These are phyloP conservation scores for Polypterus bichir DNA, from an alignment of 2,113 vertebrate species.

Conservation along the genomic window DNA sequence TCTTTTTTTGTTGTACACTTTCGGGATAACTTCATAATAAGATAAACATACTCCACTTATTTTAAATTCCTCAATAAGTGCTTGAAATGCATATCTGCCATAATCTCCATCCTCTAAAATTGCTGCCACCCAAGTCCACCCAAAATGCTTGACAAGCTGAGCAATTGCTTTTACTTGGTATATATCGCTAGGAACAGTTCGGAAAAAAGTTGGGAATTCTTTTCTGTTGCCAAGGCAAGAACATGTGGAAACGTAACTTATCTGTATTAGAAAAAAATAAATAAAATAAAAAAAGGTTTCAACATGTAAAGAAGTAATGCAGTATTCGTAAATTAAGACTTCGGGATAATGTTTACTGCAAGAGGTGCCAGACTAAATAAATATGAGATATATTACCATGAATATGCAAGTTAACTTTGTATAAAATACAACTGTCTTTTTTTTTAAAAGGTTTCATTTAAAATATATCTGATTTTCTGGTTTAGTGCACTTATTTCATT, in stretches of 20 bases:
- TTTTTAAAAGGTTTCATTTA: too few species aligned
- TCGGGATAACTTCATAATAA: conserved; percentile 50
- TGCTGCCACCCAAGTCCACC: conserved; percentile 27
- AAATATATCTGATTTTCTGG: too few species aligned
- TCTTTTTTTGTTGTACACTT: conserved; percentile 18
- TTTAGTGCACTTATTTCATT: too few species aligned
- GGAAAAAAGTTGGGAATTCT: conserved; percentile 15
- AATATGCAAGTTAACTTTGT: too few species aligned
- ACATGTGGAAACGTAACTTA: conserved; percentile 10
- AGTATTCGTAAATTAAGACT: too few species aligned
- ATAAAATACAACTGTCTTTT: too few species aligned
- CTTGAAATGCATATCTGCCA: conserved; percentile 6
- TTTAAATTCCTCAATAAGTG: conserved; percentile 28
- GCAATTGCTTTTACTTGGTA: conserved; percentile 48
- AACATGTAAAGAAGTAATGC: too few species aligned
- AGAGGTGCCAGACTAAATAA: too few species aligned
- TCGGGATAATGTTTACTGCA: too few species aligned
- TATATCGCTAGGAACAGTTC: conserved; percentile 22
- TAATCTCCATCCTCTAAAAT: conserved; percentile 8
- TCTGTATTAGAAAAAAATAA: conserved; percentile 2
- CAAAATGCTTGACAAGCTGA: conserved; percentile 42
- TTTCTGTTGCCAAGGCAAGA: conserved; percentile 12
- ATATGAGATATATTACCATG: too few species aligned
- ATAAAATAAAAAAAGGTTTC: too few species aligned
- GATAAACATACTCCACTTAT: conserved; percentile 41